These are phyloP conservation scores for Melikaiella ostensackeni DNA, from an alignment of 2,888 invertebrate species.

Conservation along the genomic window DNA sequence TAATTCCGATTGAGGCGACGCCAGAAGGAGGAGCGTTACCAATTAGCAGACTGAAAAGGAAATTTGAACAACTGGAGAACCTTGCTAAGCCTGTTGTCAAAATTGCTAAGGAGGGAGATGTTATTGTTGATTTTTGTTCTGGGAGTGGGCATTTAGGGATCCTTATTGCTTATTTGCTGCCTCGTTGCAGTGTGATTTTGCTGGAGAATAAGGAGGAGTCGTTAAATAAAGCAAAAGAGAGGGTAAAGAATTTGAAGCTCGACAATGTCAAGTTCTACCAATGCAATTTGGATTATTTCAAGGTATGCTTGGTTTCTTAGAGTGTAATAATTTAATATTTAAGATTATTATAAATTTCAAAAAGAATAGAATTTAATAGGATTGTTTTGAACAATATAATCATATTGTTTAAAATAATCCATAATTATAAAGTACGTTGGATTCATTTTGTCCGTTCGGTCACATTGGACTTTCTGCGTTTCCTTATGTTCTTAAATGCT, in stretches of 20 bases:
- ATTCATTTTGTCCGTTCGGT: too few relatives aligned
- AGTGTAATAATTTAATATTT: not conserved
- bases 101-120: constrained; percentile 83
- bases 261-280: constrained; percentile 89
- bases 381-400: too few relatives aligned
- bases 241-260: constrained; percentile 83
- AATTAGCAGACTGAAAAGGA: constrained; percentile 84
- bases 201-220: constrained; percentile 96
- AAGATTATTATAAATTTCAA: too few relatives aligned
- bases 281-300: constrained; percentile 94
- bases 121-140: constrained; percentile 95
- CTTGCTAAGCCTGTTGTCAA: constrained; percentile 87
- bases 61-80: constrained; percentile 93
- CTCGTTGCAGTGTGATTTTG: constrained; percentile 87
- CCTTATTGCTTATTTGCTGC: constrained; percentile 87
- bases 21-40: constrained; percentile 91
- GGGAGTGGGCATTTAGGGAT: constrained; percentile 96
- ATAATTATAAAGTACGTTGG: too few relatives aligned
- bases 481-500: too few relatives aligned
- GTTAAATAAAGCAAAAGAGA: constrained; percentile 84
- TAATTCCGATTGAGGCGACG: constrained; percentile 85
- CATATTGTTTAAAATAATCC: too few relatives aligned
- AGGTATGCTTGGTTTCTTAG: constrained; percentile 59
- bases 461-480: too few relatives aligned
- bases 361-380: too few relatives aligned